Evolutionary conservation across 1,140 invertebrate species (phyloP).

Genomic region (Neomicropteryx cornuta): DNA sequence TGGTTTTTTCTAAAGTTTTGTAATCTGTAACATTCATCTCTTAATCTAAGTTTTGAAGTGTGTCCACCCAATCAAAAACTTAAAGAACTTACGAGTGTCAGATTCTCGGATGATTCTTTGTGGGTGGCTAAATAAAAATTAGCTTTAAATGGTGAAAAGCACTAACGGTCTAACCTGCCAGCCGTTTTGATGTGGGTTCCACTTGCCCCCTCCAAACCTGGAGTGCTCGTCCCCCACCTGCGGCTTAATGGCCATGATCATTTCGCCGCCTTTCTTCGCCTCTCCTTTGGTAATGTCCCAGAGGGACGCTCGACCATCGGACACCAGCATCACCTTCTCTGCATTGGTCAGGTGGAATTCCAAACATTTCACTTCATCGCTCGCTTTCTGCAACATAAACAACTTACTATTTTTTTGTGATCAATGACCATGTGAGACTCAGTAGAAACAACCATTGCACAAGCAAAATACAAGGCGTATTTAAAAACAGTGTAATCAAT

Average conservation of each 20-base stretch:
- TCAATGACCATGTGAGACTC: background rate
- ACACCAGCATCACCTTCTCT: constrained; percentile 57
- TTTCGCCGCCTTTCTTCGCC: constrained; percentile 25
- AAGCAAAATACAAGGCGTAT: background rate
- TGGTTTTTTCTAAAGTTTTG: no score
- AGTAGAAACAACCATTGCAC: background rate
- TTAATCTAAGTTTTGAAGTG: no score
- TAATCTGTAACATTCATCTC: no score
- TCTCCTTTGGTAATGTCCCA: constrained; percentile 43
- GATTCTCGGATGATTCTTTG: no score
- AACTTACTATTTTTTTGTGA: no score
- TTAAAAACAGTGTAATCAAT: constrained; percentile 4
- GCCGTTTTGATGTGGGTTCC: constrained; percentile 88
- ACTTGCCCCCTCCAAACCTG: constrained; percentile 75
- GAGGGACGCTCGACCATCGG: constrained; percentile 57
- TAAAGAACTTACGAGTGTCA: no score
- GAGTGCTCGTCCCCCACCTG: constrained; percentile 59
- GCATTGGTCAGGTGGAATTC: constrained; percentile 79
- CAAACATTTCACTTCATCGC: constrained; percentile 64
- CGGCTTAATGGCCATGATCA: constrained; percentile 25
- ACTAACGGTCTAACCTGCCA: constrained; percentile 44
- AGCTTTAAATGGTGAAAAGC: no score
- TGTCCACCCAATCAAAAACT: no score
- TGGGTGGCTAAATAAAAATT: no score
- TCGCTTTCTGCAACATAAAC: constrained; percentile 43